phyloP scores from a whole-genome alignment of 2,113 vertebrate genomes.

The Labeo rohita region DNA sequence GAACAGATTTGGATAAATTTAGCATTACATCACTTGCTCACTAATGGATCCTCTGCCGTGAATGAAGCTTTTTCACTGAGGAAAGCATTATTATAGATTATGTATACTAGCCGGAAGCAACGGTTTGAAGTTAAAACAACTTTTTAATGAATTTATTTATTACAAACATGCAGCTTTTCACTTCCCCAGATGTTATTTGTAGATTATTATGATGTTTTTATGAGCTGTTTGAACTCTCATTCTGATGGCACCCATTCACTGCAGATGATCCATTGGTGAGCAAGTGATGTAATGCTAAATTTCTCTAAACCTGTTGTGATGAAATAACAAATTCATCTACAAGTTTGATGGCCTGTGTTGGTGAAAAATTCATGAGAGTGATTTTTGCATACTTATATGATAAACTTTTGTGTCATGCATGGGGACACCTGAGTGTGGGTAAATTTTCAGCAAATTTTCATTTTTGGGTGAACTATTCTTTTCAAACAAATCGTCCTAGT shows the following conservation, averaged over 20 bases:
- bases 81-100: no score
- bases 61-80: no score
- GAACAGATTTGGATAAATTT: neutral
- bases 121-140: neutral
- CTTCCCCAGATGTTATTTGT: neutral
- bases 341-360: neutral
- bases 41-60: neutral
- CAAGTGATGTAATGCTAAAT: neutral
- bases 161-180: neutral
- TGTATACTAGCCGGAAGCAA: no score
- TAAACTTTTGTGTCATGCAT: no score
- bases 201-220: neutral
- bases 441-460: neutral
- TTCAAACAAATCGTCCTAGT: neutral
- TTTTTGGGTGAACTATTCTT: neutral
- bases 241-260: neutral
- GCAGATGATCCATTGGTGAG: neutral
- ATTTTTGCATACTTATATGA: no score
- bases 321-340: neutral
- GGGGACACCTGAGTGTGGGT: no score
- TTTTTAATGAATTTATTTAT: neutral
- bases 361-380: no score
- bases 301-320: neutral
- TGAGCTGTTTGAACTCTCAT: neutral
- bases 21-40: neutral